A percentile compares a stretch with the other conserved stretches of the same genome.
phyloP scores from a whole-genome alignment of 2,113 vertebrate genomes.

The Spea multiplicata region DNA sequence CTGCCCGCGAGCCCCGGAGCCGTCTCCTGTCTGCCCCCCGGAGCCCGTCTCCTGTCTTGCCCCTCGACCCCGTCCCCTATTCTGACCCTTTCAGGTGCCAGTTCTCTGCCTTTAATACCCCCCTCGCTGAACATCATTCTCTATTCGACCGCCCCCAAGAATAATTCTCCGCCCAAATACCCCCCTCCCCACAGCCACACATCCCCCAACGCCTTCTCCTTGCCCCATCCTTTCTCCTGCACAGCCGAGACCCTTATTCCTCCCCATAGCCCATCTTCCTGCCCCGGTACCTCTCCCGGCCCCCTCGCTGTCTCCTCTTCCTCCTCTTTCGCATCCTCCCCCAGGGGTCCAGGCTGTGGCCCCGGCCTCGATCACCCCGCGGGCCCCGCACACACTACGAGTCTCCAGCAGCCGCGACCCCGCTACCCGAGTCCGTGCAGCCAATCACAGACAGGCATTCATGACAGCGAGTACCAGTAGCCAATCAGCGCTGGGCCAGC shows the following conservation, averaged over 20 bases:
- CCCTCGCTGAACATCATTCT: too few species aligned
- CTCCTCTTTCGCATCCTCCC: not conserved
- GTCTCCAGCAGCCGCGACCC: constrained; percentile 7
- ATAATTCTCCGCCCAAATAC: not conserved
- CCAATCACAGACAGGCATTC: constrained; percentile 10
- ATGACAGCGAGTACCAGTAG: too few species aligned
- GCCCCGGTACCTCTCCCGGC: not conserved
- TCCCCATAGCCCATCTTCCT: not conserved
- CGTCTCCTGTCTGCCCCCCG: not conserved
- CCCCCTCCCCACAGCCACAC: not conserved
- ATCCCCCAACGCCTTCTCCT: not conserved
- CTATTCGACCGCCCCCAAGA: too few species aligned
- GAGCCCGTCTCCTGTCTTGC: not conserved
- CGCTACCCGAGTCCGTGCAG: not conserved
- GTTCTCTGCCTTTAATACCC: too few species aligned
- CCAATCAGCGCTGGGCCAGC: too few species aligned
- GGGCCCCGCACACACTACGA: not conserved
- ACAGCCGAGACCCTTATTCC: too few species aligned
- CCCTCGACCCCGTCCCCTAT: too few species aligned
- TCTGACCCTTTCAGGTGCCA: too few species aligned
- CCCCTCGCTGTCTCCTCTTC: not conserved
- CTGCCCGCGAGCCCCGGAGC: not conserved
- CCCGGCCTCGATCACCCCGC: not conserved
- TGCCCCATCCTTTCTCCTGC: not conserved
- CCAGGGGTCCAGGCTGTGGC: not conserved